A percentile compares a stretch with the other conserved stretches of the same genome.
Evolutionary conservation across 1,140 invertebrate species (phyloP).

Genomic region (Pemphigus obesinymphae): DNA sequence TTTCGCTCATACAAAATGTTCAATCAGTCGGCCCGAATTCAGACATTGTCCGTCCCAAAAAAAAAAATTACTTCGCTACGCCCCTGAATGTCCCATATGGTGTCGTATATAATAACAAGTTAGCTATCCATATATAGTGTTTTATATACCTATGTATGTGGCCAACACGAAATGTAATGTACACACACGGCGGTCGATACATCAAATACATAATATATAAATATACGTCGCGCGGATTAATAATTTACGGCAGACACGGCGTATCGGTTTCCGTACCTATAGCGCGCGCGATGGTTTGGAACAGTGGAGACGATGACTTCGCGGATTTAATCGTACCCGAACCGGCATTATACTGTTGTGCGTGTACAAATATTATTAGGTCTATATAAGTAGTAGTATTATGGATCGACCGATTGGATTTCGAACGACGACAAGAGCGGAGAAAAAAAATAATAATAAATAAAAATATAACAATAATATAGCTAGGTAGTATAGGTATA

Average conservation of each 20-base stretch:
- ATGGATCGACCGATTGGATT: neutral
- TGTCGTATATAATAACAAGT: neutral
- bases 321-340: neutral
- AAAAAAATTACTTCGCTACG: neutral
- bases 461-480: neutral
- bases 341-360: neutral
- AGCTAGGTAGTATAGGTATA: no score
- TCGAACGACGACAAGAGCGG: neutral
- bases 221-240: neutral
- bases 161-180: no score
- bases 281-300: neutral
- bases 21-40: no score
- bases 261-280: constrained; percentile 7
- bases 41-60: no score
- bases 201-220: neutral
- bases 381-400: no score
- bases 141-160: no score
- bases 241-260: neutral
- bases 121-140: no score
- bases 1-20: no score
- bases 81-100: neutral
- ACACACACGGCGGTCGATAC: neutral
- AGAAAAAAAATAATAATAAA: neutral
- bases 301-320: constrained; percentile 19
- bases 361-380: neutral